Evolutionary conservation across 2,113 vertebrate genomes (phyloP).

Genomic region (Canis aureus): DNA sequence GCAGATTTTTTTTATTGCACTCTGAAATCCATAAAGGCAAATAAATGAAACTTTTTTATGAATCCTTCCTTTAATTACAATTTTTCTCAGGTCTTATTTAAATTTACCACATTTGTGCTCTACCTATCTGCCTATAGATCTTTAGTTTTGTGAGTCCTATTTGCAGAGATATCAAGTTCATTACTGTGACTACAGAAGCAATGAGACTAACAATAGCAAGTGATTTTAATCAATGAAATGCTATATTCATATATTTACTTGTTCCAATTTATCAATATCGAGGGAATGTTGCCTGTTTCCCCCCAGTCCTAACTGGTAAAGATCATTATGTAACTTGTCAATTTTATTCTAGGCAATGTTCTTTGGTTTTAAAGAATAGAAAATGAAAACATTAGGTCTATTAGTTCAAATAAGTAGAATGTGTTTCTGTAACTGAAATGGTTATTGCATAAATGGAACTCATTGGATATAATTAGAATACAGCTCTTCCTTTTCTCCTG

Average conservation of each 20-base stretch:
- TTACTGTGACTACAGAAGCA: neutral
- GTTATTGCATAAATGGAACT: neutral
- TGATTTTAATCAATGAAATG: neutral
- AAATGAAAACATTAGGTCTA: neutral
- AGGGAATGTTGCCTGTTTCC: neutral
- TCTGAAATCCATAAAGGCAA: constrained; percentile 16
- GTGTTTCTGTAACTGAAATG: neutral
- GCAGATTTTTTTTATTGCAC: neutral
- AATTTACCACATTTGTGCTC: neutral
- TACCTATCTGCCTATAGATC: neutral
- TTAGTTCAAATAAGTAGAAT: neutral
- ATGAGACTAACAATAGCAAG: neutral
- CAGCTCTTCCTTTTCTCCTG: neutral
- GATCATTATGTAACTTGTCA: neutral
- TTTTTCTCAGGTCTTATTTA: neutral
- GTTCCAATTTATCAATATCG: neutral
- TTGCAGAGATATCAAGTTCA: neutral
- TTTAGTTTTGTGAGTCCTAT: neutral
- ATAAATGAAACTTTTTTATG: neutral
- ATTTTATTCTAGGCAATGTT: neutral
- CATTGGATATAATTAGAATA: neutral
- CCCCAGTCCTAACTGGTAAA: neutral
- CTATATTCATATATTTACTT: neutral
- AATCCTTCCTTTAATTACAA: neutral
- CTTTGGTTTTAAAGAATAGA: neutral